phyloP scores from a whole-genome alignment of 2,113 vertebrate species.

The Vimba vimba region DNA sequence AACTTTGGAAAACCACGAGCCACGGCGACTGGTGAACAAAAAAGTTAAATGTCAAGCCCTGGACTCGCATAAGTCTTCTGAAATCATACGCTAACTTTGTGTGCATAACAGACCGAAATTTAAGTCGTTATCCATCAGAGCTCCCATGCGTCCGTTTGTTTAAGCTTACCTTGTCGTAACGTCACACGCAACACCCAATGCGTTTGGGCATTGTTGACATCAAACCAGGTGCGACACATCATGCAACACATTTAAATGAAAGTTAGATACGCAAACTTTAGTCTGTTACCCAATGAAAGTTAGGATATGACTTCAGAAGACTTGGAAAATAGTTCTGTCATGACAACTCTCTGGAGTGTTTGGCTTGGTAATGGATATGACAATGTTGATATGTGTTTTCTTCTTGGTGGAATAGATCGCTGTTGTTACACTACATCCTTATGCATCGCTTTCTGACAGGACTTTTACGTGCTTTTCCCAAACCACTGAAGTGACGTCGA shows the following conservation, averaged over 20 bases:
- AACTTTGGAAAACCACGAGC: too few relatives aligned
- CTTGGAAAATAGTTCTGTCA: background rate
- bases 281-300: background rate
- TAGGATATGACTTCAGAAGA: background rate
- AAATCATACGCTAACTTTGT: background rate
- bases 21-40: too few relatives aligned
- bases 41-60: too few relatives aligned
- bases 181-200: background rate
- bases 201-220: background rate
- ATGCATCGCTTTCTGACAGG: too few relatives aligned
- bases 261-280: background rate
- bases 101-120: background rate
- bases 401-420: too few relatives aligned
- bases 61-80: background rate
- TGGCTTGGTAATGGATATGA: too few relatives aligned
- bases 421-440: too few relatives aligned
- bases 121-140: background rate
- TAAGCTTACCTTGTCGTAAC: background rate
- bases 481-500: too few relatives aligned
- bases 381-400: too few relatives aligned
- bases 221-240: background rate
- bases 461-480: too few relatives aligned
- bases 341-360: too few relatives aligned
- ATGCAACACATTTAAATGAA: background rate
- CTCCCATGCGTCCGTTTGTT: too few relatives aligned